Conservation (phyloP, 2,113 vertebrate species). For the Heterocephalus glaber region DNA sequence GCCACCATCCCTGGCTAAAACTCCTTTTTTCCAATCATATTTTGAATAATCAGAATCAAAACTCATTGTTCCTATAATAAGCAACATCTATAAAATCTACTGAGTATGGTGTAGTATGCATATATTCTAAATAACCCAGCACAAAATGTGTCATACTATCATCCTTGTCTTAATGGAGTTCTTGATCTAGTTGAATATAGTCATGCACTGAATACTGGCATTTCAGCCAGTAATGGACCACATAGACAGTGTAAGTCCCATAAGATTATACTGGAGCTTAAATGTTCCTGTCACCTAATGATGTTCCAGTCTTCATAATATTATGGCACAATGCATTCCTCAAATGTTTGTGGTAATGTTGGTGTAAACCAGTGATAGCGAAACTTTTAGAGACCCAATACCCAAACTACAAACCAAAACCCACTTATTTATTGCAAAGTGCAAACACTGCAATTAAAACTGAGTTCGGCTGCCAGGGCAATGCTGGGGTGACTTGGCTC, state of each 20-base stretch:
- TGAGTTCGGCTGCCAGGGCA: not conserved
- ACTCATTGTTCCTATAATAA: not conserved
- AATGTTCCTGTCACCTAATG: not conserved
- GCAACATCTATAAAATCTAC: not conserved
- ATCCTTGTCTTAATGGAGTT: not conserved
- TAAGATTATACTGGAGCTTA: not conserved
- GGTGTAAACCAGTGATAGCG: not conserved
- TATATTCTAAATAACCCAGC: not conserved
- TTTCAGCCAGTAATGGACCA: not conserved
- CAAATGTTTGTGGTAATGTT: not conserved
- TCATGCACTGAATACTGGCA: not conserved
- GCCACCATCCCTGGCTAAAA: not conserved
- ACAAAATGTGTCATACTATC: not conserved
- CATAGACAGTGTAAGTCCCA: not conserved
- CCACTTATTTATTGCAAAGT: not conserved
- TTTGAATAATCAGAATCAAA: not conserved
- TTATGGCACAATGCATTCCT: too few species aligned
- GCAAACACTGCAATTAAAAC: not conserved
- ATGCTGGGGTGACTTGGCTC: too few species aligned
- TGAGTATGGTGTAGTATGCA: not conserved
- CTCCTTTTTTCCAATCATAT: not conserved
- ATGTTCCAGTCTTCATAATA: not conserved
- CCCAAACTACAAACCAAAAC: not conserved
- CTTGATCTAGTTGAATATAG: not conserved
- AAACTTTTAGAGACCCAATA: not conserved